A percentile compares a stretch with the other conserved stretches of the same genome.
phyloP scores from a whole-genome alignment of 2,113 vertebrate genomes.

The Atherinomorus stipes region DNA sequence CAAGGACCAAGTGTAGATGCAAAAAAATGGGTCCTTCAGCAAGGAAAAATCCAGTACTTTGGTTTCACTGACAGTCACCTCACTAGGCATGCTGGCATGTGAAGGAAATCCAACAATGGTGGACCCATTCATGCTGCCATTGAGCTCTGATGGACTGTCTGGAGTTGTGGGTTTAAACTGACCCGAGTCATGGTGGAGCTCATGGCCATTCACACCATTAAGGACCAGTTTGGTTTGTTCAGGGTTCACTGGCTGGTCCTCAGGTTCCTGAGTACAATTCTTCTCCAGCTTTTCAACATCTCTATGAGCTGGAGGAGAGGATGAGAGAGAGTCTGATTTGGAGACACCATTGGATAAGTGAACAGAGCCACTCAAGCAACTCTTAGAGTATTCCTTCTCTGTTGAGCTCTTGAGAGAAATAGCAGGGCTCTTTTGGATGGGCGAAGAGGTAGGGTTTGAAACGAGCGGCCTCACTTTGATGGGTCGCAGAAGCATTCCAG shows the following conservation, averaged over 20 bases:
- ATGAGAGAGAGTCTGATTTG: slow-evolving; percentile 67
- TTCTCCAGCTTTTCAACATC: slow-evolving; percentile 52
- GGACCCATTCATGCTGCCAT: slow-evolving; percentile 70
- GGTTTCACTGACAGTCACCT: slow-evolving; percentile 39
- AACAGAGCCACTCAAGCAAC: slow-evolving; percentile 68
- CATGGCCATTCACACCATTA: slow-evolving; percentile 48
- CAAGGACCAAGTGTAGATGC: slow-evolving; percentile 92
- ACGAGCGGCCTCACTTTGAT: slow-evolving; percentile 50
- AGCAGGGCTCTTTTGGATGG: slow-evolving; percentile 65
- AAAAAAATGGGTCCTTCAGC: slow-evolving; percentile 90
- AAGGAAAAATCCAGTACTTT: slow-evolving; percentile 87
- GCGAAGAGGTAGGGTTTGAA: slow-evolving; percentile 58
- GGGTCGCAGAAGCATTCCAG: slow-evolving; percentile 91
- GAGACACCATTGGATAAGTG: slow-evolving; percentile 76
- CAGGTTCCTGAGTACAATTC: slow-evolving; percentile 39
- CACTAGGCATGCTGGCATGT: slow-evolving; percentile 38
- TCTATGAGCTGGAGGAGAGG: slow-evolving; percentile 45
- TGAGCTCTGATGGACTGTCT: slow-evolving; percentile 63
- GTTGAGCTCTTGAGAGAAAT: slow-evolving; percentile 64
- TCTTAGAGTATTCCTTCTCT: slow-evolving; percentile 77
- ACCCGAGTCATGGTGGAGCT: slow-evolving; percentile 45
- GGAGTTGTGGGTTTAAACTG: slow-evolving; percentile 57
- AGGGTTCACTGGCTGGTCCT: slow-evolving; percentile 54
- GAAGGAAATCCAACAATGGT: slow-evolving; percentile 54
- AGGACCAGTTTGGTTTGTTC: slow-evolving; percentile 57